Evolutionary conservation across 2,797 vertebrate genomes (phyloP), one percentile per base, ranked within the genome.

Genomic region (Anabas testudineus): DNA sequence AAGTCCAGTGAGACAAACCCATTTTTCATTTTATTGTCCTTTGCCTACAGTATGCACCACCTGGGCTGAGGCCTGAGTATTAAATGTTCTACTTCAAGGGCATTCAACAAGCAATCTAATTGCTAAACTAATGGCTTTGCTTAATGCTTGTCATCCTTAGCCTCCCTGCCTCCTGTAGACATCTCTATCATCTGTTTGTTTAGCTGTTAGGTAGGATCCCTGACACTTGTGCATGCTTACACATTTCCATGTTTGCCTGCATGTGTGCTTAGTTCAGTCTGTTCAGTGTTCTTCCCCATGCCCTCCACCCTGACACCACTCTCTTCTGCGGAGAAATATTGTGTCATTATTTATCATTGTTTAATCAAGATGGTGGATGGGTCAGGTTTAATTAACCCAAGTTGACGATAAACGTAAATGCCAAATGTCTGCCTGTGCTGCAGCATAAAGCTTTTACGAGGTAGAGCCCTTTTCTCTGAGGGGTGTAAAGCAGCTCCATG

Each of bases 331-430:
- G 70, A 80, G 76, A 90, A 89, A 88, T 76, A 86, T 72, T 65
- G 78, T 66, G 68, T 73, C 74, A 80, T 90, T 94, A 90, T 92
- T 93, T 91, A 90, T 88, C 76, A 74, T 90, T 89, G 79, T 89
- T 84, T 88, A 90, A 93, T 93, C 84, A 88, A 87, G 82, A 87
- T 76, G 80, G 83, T 73, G 83, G 83, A 84, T 66, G 84, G 91
- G 84, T 87, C 83, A 74, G 79, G 75, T 86, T 87, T 92, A 93
- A 94, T 94, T 93, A 93, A 93, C 90, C 92, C 84, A 55, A 70
- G 67, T 56, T 70, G 71, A 78, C 68, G 54, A 92, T 90, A 85
- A 90, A 91, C 90, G 90, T 84, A 92, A 92, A 93, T 91, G 90
- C 89, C 91, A 93, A 93, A 89, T 66, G 84, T 87, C 89, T 78